phyloP scores from a whole-genome alignment of 2,888 invertebrate species.

The Boloria euphrosyne region DNA sequence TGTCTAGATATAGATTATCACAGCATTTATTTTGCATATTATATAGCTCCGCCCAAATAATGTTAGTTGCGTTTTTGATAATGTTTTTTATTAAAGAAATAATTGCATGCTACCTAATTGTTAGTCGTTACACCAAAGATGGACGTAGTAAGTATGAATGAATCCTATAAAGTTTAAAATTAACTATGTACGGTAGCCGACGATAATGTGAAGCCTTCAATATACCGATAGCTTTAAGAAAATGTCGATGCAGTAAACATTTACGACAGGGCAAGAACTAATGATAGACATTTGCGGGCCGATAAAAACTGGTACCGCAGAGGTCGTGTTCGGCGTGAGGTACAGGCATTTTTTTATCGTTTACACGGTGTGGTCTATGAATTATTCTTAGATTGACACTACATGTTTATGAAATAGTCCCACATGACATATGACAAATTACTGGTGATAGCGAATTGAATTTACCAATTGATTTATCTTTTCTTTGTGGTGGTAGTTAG shows the following conservation, averaged over 20 bases:
- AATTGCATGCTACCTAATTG: too few relatives aligned
- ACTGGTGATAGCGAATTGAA: constrained; percentile 5
- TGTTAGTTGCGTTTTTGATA: too few relatives aligned
- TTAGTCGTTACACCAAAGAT: too few relatives aligned
- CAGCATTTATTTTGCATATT: too few relatives aligned
- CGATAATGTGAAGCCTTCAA: not conserved
- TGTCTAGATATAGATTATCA: too few relatives aligned
- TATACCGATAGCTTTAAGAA: constrained; percentile 27
- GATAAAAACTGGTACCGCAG: constrained; percentile 22
- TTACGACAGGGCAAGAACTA: constrained; percentile 22
- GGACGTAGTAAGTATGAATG: too few relatives aligned
- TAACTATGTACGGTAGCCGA: too few relatives aligned
- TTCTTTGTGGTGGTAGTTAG: too few relatives aligned
- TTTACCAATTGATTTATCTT: not conserved
- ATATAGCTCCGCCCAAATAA: too few relatives aligned
- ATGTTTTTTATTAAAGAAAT: too few relatives aligned
- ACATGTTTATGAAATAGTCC: constrained; percentile 17
- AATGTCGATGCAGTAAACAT: constrained; percentile 23
- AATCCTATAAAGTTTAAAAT: too few relatives aligned
- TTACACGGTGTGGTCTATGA: constrained; percentile 29
- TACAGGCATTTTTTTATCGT: constrained; percentile 13
- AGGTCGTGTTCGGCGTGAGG: constrained; percentile 1
- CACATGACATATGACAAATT: constrained; percentile 23
- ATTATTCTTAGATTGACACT: constrained; percentile 29
- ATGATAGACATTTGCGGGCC: constrained; percentile 23